phyloP scores from a whole-genome alignment of 2,113 vertebrate species.

The Platichthys flesus region DNA sequence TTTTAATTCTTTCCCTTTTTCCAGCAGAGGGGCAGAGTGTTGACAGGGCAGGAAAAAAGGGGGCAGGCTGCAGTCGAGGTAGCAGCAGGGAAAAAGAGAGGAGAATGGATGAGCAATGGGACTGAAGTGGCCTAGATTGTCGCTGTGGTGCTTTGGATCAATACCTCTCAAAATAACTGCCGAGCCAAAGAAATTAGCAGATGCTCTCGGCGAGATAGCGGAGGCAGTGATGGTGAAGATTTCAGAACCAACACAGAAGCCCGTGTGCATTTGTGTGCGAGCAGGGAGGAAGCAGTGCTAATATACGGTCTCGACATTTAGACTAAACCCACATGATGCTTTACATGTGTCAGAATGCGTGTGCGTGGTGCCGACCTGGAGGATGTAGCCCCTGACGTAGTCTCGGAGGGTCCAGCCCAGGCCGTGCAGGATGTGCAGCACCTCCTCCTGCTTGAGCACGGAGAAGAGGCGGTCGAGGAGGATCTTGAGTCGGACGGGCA shows the following conservation, averaged over 20 bases:
- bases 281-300: neutral
- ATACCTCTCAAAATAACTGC: slow-evolving; percentile 50
- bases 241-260: neutral
- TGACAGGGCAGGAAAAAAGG: slow-evolving; percentile 64
- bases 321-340: slow-evolving; percentile 9
- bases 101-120: slow-evolving; percentile 61
- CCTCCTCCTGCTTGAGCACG: slow-evolving; percentile 96
- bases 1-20: slow-evolving; percentile 47
- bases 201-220: slow-evolving; percentile 28
- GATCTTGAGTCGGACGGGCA: slow-evolving; percentile 97
- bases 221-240: slow-evolving; percentile 13
- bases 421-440: slow-evolving; percentile 94
- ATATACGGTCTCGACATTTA: slow-evolving; percentile 1
- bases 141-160: slow-evolving; percentile 35
- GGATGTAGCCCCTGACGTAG: slow-evolving; percentile 96
- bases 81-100: slow-evolving; percentile 57
- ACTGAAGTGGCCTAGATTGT: slow-evolving; percentile 65
- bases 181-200: slow-evolving; percentile 5
- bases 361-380: slow-evolving; percentile 85
- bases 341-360: slow-evolving; percentile 1
- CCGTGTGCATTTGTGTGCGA: slow-evolving; percentile 6
- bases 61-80: slow-evolving; percentile 41
- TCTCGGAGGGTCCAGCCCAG: slow-evolving; percentile 98
- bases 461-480: slow-evolving; percentile 98
- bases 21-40: slow-evolving; percentile 64